Evolutionary conservation across 2,113 vertebrate genomes (phyloP).

Genomic region (Struthio camelus): DNA sequence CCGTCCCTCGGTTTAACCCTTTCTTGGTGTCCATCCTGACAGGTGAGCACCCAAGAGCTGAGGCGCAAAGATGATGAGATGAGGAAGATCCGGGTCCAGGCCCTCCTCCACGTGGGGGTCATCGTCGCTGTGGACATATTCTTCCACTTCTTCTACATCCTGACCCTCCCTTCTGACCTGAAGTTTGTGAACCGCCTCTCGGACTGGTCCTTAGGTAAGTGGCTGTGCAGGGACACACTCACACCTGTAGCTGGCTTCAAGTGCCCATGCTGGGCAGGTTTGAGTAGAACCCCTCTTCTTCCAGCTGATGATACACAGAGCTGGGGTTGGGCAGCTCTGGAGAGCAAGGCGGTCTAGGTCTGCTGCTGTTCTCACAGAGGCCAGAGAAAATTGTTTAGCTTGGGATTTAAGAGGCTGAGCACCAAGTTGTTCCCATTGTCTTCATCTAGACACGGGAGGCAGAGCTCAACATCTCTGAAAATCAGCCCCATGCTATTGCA

Average conservation of each 20-base stretch:
- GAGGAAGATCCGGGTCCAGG: conserved; percentile 84
- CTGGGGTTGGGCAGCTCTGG: accelerated
- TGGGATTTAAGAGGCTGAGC: background rate
- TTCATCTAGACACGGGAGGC: background rate
- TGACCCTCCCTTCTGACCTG: conserved; percentile 89
- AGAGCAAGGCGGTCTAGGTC: background rate
- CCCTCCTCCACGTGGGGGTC: conserved; percentile 75
- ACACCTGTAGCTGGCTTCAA: background rate
- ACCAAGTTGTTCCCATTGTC: accelerated
- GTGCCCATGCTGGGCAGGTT: background rate
- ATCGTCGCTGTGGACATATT: conserved; percentile 84
- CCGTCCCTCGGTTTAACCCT: background rate
- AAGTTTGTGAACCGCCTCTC: conserved; percentile 87
- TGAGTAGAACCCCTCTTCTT: background rate
- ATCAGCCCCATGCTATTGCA: background rate
- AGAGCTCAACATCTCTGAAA: background rate
- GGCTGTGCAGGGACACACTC: accelerated
- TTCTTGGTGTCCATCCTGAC: background rate
- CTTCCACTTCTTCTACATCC: conserved; percentile 97
- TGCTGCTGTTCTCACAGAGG: background rate
- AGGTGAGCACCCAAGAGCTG: conserved; percentile 83
- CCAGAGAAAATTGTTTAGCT: background rate
- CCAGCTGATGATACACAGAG: accelerated
- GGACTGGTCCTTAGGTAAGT: conserved; percentile 90
- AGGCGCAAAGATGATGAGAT: conserved; percentile 85